Evolutionary conservation across 35 echinoderm and acorn worm genomes (phyloP), one percentile per base, ranked within the genome.

Genomic region (Holothuria glaberrima): DNA sequence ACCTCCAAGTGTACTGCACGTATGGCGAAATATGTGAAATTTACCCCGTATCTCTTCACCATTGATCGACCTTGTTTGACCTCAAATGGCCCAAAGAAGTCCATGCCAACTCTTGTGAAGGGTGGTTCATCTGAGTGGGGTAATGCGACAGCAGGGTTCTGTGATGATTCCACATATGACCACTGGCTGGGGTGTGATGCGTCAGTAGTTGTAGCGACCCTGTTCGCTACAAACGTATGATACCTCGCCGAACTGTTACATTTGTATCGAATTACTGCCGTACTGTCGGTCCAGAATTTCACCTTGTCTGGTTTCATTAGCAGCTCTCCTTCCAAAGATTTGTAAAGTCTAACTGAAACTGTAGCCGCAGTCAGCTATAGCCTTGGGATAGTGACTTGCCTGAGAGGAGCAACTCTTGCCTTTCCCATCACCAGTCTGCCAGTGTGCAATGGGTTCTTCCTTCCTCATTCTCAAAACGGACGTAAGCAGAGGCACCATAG

Each of bases 1-100:
- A 92, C 50, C 44, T 95, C 94, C 28, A 92, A 30, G 48, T 95
- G 94, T 0, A 95, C 57, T 18, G 94, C 94, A 62, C 94, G 41
- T 30, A 58, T 52, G 26, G 73, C 50, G 16, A 95, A 31, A 33
- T 89, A 94, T 12, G 93, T 94, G 33, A 94, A 94, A 1, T 95
- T 9, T n/a, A n/a, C n/a, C n/a, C n/a, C n/a, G n/a, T n/a, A n/a
- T n/a, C n/a, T n/a, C n/a, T n/a, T n/a, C n/a, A 92, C 38, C 22
- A 85, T 60, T 7, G 48, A 78, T 29, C 94, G 34, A 35, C 94
- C 90, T 52, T 62, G 48, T 52, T 95, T 92, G 12, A 95, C 76
- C 34, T 83, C 86, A 20, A 88, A 84, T 9, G 86, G 89, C 30
- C 90, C 90, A 80, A 91, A 94, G 41, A 45, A 94, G 70, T 94